Evolutionary conservation across 1,140 invertebrate species (phyloP).

Genomic region (Drosophila sucinea): DNA sequence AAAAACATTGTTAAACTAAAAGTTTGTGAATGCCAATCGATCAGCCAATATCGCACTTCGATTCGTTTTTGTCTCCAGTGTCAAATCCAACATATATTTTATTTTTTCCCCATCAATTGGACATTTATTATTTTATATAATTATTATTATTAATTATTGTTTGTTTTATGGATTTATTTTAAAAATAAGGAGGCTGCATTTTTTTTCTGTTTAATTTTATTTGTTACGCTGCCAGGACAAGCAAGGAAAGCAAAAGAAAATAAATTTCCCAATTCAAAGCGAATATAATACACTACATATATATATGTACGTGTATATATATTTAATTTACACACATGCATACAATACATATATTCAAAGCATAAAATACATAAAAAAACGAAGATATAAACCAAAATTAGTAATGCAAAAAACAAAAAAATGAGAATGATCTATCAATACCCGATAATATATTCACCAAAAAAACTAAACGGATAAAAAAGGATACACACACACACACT

Average conservation of each 20-base stretch:
- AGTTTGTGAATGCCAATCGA: constrained; percentile 2
- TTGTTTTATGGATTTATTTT: constrained; percentile 54
- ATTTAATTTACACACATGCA: constrained; percentile 57
- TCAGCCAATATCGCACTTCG: neutral
- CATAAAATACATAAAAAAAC: constrained; percentile 41
- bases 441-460: constrained; percentile 21
- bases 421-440: constrained; percentile 7
- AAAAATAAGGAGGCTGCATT: constrained; percentile 60
- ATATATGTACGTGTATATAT: constrained; percentile 29
- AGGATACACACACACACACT: constrained; percentile 34
- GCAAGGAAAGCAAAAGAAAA: constrained; percentile 19
- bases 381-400: constrained; percentile 24
- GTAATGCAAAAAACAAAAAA: constrained; percentile 4
- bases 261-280: constrained; percentile 25
- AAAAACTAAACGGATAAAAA: constrained; percentile 25
- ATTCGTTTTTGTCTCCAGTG: neutral
- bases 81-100: neutral
- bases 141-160: constrained; percentile 19
- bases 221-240: constrained; percentile 64
- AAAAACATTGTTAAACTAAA: constrained; percentile 6
- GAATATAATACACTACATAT: constrained; percentile 42
- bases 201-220: constrained; percentile 51
- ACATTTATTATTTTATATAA: constrained; percentile 7
- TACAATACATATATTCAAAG: constrained; percentile 62
- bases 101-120: neutral